Conservation (phyloP, 2,797 vertebrate species). For the Brachymystax lenok region DNA sequence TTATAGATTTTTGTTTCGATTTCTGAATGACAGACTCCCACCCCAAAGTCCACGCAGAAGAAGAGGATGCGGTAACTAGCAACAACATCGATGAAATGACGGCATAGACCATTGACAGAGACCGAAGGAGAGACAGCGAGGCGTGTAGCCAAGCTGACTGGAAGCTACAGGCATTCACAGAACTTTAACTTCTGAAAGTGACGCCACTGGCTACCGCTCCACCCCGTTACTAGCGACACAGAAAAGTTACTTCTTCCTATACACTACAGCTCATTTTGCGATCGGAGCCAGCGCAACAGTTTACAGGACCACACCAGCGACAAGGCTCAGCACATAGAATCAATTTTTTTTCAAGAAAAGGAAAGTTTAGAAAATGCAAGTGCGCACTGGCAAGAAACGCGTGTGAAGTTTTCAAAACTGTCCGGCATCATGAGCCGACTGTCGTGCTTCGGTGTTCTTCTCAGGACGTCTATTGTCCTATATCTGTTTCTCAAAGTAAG, state of each 20-base stretch:
- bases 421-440: conserved; percentile 56
- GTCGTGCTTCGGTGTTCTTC: conserved; percentile 28
- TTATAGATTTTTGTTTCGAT: background rate
- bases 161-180: background rate
- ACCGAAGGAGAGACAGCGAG: background rate
- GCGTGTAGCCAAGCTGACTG: background rate
- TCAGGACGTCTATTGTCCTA: conserved; percentile 51
- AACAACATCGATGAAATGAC: background rate
- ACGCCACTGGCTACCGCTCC: conserved; percentile 55
- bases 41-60: background rate
- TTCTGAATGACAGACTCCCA: conserved; percentile 44
- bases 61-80: background rate
- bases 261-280: conserved; percentile 14
- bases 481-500: conserved; percentile 55
- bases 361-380: conserved; percentile 49
- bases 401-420: background rate
- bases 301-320: background rate
- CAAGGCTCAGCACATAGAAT: background rate
- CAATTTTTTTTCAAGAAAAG: background rate
- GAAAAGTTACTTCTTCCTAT: conserved; percentile 32
- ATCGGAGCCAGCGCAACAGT: background rate
- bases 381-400: conserved; percentile 16
- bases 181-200: conserved; percentile 27
- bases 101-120: background rate
- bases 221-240: conserved; percentile 32